Conservation (phyloP, 2,113 vertebrate genomes). For the Trichechus manatus region DNA sequence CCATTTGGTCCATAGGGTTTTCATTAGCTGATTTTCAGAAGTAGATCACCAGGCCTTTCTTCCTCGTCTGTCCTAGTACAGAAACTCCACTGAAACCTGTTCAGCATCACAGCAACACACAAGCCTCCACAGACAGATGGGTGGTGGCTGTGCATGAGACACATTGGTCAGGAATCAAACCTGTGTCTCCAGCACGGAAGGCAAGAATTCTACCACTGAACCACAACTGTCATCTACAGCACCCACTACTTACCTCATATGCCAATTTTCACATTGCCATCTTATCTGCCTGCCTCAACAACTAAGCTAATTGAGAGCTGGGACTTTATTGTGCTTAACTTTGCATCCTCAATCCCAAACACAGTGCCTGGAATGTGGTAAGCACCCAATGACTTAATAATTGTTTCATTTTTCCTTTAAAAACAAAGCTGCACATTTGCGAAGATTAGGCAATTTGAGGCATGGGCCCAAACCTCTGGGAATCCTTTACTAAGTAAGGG, state of each 20-base stretch:
- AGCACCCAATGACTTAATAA: background rate
- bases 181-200: background rate
- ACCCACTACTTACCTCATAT: background rate
- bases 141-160: too few relatives aligned
- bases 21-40: too few relatives aligned
- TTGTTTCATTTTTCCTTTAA: background rate
- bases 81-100: too few relatives aligned
- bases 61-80: too few relatives aligned
- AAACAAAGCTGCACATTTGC: background rate
- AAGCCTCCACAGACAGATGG: too few relatives aligned
- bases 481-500: background rate
- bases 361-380: background rate
- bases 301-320: background rate
- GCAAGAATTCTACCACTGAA: background rate
- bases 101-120: too few relatives aligned
- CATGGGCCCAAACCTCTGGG: background rate
- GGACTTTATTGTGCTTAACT: background rate
- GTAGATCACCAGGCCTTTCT: too few relatives aligned
- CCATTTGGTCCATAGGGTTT: too few relatives aligned
- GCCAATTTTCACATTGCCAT: background rate
- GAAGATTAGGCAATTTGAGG: background rate
- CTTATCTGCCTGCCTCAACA: background rate
- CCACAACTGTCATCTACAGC: background rate
- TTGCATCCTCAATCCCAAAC: background rate
- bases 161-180: too few relatives aligned